These are phyloP conservation scores for Pelosia muscerda DNA, from an alignment of 2,888 invertebrate genomes.

Conservation along the genomic window DNA sequence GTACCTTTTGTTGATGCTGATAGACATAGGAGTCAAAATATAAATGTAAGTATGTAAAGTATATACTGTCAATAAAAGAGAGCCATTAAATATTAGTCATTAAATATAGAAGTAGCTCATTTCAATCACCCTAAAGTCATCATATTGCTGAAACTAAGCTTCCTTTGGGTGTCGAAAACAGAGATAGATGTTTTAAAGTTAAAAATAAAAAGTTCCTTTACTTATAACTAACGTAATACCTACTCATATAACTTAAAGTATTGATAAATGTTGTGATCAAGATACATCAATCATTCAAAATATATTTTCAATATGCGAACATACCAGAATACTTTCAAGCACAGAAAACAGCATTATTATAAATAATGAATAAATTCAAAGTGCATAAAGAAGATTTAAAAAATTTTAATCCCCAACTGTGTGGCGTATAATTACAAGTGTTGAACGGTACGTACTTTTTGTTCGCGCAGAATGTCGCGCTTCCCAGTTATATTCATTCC, in stretches of 20 bases:
- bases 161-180: no score
- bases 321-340: not conserved
- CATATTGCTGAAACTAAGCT: no score
- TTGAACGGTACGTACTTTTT: slow-evolving; percentile 75
- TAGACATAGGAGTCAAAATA: not conserved
- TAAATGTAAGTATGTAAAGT: no score
- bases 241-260: no score
- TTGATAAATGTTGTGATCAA: no score
- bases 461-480: slow-evolving; percentile 75
- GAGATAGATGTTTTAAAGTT: no score
- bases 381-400: slow-evolving; percentile 54
- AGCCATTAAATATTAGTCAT: no score
- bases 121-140: no score
- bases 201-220: no score
- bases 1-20: not conserved
- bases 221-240: no score
- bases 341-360: not conserved
- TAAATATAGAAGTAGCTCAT: no score
- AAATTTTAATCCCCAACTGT: slow-evolving; percentile 52
- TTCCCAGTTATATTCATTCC: slow-evolving; percentile 73
- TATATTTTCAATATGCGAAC: not conserved
- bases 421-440: slow-evolving; percentile 80
- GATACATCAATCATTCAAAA: not conserved
- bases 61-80: not conserved
- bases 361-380: slow-evolving; percentile 50